Base-by-base conservation (phyloP, 2,797 vertebrate genomes). In the Melanotaenia parkinsoni region DNA sequence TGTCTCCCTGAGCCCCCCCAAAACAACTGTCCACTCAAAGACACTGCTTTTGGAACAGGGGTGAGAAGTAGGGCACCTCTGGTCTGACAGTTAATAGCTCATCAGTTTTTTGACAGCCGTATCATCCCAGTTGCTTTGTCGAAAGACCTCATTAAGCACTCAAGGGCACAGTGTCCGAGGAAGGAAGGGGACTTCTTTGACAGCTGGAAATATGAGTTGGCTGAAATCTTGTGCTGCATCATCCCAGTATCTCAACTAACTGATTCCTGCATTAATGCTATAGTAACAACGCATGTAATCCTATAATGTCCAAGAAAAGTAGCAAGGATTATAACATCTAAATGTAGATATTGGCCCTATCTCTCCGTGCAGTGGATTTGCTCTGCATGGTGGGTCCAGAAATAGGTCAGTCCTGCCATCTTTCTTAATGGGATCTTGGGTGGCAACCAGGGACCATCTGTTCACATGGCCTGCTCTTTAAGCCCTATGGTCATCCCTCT, bases 351-450 rank as follows among this genome's bases (percentile, higher is more conserved):
- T 80, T 82, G 9, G 3, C 75, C 59, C 70, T 70, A 59, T 83
- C 85, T 72, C 80, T 58, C 60, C 13, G 56, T 69, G 71, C 83
- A 30, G 70, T 79, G 81, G 83, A 85, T 91, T 83, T 82, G 74
- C 87, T 35, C 67, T 38, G 77, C 80, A 79, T 77, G 86, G 72
- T 67, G 40, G 61, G 73, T 86, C 87, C 81, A 88, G 79, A 92
- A 93, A 92, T 92, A 92, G 91, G 91, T 93, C 92, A 91, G 73
- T 67, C 84, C 90, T 88, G 89, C 89, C 87, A 90, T 93, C 86
- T 90, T 92, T 92, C 90, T 93, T 93, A 93, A 93, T 93, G 92
- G 88, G 88, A 91, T 91, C 91, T 91, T 91, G 82, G 91, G 83
- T 88, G 89, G 87, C 83, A 89, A 91, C 91, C 84, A 77, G 76